Base-by-base conservation (phyloP, 2,888 invertebrate species). In the Geotrupes spiniger region DNA sequence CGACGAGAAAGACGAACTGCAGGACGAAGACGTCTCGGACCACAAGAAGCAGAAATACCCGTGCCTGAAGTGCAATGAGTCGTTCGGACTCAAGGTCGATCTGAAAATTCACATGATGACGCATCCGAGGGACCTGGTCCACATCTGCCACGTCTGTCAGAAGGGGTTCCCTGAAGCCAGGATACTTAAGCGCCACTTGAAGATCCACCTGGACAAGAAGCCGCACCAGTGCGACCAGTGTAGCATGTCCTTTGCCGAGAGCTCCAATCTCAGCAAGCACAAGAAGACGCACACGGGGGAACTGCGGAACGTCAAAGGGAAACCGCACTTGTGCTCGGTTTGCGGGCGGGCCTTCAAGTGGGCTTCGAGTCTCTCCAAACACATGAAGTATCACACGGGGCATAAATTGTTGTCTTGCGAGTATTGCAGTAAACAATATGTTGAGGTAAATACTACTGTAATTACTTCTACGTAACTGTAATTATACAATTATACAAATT, bases 301-400 rank as follows among this genome's bases (percentile, higher is more conserved):
- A 61, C 55, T 76, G 50, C 61, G 76, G 39, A 75, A 75, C 51
- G 69, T 75, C 26, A 66, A 69, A 43, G 74, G 74, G 25, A 72
- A 68, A 62, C 74, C 70, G 51, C 74, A 66, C 67, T 60, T 76
- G 38, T 76, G 75, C 59, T 73, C 74, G 0, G 72, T 74, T 3
- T 76, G 76, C 58, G 76, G 76, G 5, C 63, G 74, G 52, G 69
- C 72, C 1, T 77, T 77, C 51, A 76, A 77, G 61, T 77, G 76
- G 75, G 72, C 75, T 2, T 76, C 75, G 1, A 76, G 76, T 53
- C 63, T 77, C 26, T 74, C 75, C 0, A 77, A 76, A 58, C 77
- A 77, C 52, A 76, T 74, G 73, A 76, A 76, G 53, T 74, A 76
- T 57, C 77, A 77, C 55, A 76, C 77, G 1, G 75, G 76, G 2